A percentile compares a stretch with the other conserved stretches of the same genome.
Evolutionary conservation across 2,797 vertebrate genomes (phyloP).

Genomic region (Ibycter americanus): DNA sequence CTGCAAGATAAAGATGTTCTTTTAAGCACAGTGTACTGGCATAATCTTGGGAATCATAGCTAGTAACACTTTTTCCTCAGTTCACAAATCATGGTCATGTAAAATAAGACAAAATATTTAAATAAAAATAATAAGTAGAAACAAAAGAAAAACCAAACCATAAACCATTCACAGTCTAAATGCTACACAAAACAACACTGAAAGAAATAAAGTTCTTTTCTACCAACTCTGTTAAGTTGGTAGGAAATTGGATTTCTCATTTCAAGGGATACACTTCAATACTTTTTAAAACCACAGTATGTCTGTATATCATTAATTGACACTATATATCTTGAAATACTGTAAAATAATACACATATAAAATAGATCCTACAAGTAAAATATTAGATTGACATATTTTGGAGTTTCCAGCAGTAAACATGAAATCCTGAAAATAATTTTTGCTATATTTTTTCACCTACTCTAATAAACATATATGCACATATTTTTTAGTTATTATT

Average conservation of each 20-base stretch:
- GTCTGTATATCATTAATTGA: background rate
- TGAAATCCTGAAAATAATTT: background rate
- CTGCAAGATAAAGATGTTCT: background rate
- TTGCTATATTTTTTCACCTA: background rate
- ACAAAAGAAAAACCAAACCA: background rate
- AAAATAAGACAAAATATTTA: background rate
- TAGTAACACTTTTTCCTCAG: background rate
- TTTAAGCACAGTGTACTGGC: background rate
- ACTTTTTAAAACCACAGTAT: background rate
- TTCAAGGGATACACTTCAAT: background rate
- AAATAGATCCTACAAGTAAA: background rate
- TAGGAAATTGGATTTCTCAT: background rate
- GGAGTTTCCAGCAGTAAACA: background rate
- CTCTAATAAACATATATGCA: background rate
- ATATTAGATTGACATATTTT: background rate
- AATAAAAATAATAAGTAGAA: background rate
- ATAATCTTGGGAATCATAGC: background rate
- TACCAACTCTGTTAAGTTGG: background rate
- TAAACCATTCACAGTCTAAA: background rate
- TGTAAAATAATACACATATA: background rate
- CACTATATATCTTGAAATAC: background rate
- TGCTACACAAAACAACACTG: background rate
- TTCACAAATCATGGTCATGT: background rate
- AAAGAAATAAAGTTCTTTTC: background rate
- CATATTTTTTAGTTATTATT: background rate